phyloP scores from a whole-genome alignment of 1,140 invertebrate species.

The Diachasma alloeum region DNA sequence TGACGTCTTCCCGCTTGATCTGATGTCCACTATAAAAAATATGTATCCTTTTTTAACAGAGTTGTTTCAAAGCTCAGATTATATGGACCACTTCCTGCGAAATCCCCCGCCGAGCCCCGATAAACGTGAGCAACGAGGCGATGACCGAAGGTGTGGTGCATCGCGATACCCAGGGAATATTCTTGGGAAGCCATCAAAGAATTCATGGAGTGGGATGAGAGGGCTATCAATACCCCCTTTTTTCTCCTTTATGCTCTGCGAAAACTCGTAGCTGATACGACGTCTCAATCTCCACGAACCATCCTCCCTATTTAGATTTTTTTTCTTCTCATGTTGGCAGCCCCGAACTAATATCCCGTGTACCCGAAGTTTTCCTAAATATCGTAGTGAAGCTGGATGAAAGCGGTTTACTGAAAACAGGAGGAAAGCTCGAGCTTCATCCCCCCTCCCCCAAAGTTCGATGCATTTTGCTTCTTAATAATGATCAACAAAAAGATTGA shows the following conservation, averaged over 20 bases:
- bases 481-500: too few relatives aligned
- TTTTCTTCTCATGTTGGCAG: background rate
- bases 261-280: constrained; percentile 41
- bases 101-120: background rate
- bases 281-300: constrained; percentile 54
- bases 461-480: too few relatives aligned
- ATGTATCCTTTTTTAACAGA: background rate
- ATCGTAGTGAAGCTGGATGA: background rate
- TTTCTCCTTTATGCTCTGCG: background rate
- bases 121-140: background rate
- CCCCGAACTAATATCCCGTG: constrained; percentile 52
- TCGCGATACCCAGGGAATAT: background rate
- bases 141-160: background rate
- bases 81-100: background rate
- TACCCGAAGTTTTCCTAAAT: constrained; percentile 45
- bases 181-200: background rate
- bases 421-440: too few relatives aligned
- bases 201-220: background rate
- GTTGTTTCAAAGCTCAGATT: background rate
- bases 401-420: background rate
- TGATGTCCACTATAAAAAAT: background rate
- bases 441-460: too few relatives aligned
- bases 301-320: constrained; percentile 26
- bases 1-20: too few relatives aligned
- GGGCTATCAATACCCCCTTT: background rate